Evolutionary conservation across 2,888 invertebrate genomes (phyloP).

Genomic region (Pristionchus fissidentatus): DNA sequence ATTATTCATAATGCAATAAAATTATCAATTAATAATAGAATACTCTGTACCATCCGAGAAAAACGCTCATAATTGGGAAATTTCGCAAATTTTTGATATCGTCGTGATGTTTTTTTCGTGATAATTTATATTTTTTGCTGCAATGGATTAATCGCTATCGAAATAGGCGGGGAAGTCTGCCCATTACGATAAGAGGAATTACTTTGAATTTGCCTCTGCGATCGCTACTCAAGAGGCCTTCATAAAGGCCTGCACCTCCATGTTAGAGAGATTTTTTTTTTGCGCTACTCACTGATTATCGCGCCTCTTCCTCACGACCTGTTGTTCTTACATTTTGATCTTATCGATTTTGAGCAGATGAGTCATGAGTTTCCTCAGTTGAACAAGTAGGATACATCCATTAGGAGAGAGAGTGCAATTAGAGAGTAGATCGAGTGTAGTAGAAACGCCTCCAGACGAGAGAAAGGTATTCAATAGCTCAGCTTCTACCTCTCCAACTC

Average conservation of each 20-base stretch:
- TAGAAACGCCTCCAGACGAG: slow-evolving; percentile 84
- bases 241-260: neutral
- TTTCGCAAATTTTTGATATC: no score
- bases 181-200: neutral
- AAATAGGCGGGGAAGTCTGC: no score
- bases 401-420: slow-evolving; percentile 48
- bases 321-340: slow-evolving; percentile 18
- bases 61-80: no score
- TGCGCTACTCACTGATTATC: no score
- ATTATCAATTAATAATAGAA: no score
- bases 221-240: neutral
- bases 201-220: neutral
- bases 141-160: no score
- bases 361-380: slow-evolving; percentile 15
- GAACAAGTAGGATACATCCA: slow-evolving; percentile 45
- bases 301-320: no score
- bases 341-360: slow-evolving; percentile 32
- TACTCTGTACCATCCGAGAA: no score
- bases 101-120: no score
- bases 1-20: no score
- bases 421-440: slow-evolving; percentile 76
- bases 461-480: slow-evolving; percentile 89
- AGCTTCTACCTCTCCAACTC: slow-evolving; percentile 94
- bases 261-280: no score
- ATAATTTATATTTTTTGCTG: no score